These are phyloP conservation scores for Felis catus DNA, from an alignment of 2,113 vertebrate genomes.

Conservation along the genomic window F.catus_Fca126_mat1.0 CM031412.1:18500501-18501000, in stretches of 20 bases:
- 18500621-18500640: neutral
- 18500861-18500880: neutral
- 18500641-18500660: neutral
- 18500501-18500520: neutral
- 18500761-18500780: neutral
- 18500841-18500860: neutral
- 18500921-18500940: neutral
- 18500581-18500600: neutral
- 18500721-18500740: neutral
- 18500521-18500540: neutral
- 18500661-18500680: neutral
- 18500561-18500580: neutral
- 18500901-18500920: neutral
- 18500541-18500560: slow-evolving; percentile 43
- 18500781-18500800: neutral
- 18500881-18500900: neutral
- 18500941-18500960: neutral
- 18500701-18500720: neutral
- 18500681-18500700: neutral
- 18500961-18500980: neutral
- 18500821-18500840: neutral
- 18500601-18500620: slow-evolving; percentile 3
- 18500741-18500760: neutral
- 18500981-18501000: neutral
- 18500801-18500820: neutral